Conservation (phyloP, 2,113 vertebrate species). For the Platysternon megacephalum region DNA sequence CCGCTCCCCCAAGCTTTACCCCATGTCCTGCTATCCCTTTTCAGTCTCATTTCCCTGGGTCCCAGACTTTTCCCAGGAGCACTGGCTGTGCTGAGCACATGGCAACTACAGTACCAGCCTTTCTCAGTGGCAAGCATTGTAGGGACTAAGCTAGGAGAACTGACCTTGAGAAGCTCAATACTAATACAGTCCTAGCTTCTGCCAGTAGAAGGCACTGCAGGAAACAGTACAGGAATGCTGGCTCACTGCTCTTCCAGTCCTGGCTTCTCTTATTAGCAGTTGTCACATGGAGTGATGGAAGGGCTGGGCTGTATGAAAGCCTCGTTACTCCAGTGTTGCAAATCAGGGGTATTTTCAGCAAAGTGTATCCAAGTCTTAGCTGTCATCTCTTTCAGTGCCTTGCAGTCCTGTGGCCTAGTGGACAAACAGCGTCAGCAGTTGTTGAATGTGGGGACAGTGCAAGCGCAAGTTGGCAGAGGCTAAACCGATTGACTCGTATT, state of each 20-base stretch:
- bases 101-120: neutral
- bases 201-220: neutral
- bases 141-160: neutral
- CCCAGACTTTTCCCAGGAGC: neutral
- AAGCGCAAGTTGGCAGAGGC: constrained; percentile 31
- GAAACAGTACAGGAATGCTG: rapidly evolving
- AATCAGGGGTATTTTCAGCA: constrained; percentile 14
- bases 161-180: neutral
- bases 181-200: neutral
- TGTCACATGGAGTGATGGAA: neutral
- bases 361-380: neutral
- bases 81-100: neutral
- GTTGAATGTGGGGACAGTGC: neutral
- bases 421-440: constrained; percentile 40
- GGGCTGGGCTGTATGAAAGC: neutral
- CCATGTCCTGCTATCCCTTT: neutral
- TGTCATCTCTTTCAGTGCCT: neutral
- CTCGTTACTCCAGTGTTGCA: neutral
- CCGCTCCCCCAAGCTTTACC: rapidly evolving
- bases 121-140: rapidly evolving
- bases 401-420: neutral
- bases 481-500: constrained; percentile 54
- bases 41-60: neutral
- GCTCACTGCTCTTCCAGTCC: neutral
- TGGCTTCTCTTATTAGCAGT: neutral